These are phyloP conservation scores for Sinosuthora webbiana DNA, from an alignment of 2,113 vertebrate genomes.

Conservation along the genomic window DNA sequence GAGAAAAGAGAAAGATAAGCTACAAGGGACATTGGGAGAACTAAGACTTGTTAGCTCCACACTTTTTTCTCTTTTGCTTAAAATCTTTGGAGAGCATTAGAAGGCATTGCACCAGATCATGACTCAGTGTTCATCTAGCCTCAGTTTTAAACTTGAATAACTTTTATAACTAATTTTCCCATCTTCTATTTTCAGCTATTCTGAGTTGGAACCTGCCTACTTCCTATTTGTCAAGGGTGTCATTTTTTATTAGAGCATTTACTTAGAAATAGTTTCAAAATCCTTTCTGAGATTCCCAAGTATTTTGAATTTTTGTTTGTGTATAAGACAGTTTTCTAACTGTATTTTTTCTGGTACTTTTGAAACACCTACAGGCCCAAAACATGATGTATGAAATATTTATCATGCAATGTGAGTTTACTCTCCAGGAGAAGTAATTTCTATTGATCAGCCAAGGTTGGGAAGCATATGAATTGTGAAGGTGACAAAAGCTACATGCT, in stretches of 20 bases:
- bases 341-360: not conserved
- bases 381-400: not conserved
- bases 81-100: not conserved
- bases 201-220: not conserved
- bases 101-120: not conserved
- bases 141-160: not conserved
- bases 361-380: not conserved
- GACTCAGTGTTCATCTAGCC: not conserved
- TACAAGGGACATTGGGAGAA: not conserved
- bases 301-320: not conserved
- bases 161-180: not conserved
- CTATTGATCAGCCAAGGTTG: not conserved
- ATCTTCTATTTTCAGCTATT: not conserved
- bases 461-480: not conserved
- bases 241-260: not conserved
- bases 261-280: not conserved
- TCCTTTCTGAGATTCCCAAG: not conserved
- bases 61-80: not conserved
- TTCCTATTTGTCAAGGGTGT: not conserved
- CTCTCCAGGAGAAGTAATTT: not conserved
- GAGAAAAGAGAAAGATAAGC: not conserved
- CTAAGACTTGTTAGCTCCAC: not conserved
- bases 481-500: accelerated
- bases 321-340: accelerated
- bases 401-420: not conserved